Evolutionary conservation across 2,113 vertebrate species (phyloP).

Genomic region (Phycodurus eques): DNA sequence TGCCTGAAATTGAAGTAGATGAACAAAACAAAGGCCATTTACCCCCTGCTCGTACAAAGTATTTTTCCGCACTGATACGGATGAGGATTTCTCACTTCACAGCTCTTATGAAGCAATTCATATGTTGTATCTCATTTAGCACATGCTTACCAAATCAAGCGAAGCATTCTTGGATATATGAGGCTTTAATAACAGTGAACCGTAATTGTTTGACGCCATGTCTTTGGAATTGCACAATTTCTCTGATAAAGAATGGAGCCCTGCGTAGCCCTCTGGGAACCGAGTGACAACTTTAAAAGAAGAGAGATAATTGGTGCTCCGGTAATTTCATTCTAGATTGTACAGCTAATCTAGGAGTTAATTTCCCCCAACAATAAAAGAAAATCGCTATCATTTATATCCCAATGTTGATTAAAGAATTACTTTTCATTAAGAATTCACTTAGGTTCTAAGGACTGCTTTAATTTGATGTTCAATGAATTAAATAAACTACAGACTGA

Average conservation of each 20-base stretch:
- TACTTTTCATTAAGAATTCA: conserved; percentile 99
- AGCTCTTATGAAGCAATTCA: conserved; percentile 64
- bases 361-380: conserved; percentile 86
- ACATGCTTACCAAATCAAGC: conserved; percentile 67
- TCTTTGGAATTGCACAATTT: conserved; percentile 75
- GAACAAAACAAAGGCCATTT: conserved; percentile 69
- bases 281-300: conserved; percentile 79
- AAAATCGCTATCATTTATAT: conserved; percentile 93
- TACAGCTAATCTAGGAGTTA: conserved; percentile 90
- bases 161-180: conserved; percentile 59
- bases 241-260: conserved; percentile 72
- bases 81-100: conserved; percentile 61
- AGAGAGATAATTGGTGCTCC: conserved; percentile 78
- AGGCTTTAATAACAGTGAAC: conserved; percentile 70
- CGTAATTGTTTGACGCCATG: conserved; percentile 75
- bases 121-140: conserved; percentile 70
- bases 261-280: conserved; percentile 69
- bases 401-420: conserved; percentile 97
- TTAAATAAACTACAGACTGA: conserved; percentile 90
- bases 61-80: conserved; percentile 56
- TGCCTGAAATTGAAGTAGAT: conserved; percentile 67
- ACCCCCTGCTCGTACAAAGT: conserved; percentile 67
- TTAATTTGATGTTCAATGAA: conserved; percentile 94
- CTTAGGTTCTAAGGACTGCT: conserved; percentile 92
- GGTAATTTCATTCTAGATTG: conserved; percentile 79